Conservation (phyloP, 2,113 vertebrate genomes). For the Plecotus auritus region DNA sequence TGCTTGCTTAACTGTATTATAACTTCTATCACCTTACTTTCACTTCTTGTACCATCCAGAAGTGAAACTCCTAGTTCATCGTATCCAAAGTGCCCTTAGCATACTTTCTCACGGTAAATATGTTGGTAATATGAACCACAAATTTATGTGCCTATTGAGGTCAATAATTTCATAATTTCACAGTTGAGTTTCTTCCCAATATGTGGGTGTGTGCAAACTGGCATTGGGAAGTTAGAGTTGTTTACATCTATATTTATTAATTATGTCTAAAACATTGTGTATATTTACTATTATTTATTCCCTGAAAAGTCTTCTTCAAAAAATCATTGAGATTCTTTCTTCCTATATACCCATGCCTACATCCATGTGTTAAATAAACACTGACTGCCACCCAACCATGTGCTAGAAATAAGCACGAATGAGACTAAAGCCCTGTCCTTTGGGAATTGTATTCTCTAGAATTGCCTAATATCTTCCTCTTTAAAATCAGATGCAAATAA, state of each 20-base stretch:
- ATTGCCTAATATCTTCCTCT: background rate
- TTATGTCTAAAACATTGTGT: background rate
- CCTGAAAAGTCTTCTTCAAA: background rate
- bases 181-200: background rate
- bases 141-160: background rate
- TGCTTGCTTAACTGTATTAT: background rate
- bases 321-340: background rate
- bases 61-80: background rate
- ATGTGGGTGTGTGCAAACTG: background rate
- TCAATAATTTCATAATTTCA: background rate
- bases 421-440: background rate
- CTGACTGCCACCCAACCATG: background rate
- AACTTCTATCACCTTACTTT: background rate
- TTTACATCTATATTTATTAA: conserved; percentile 17
- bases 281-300: background rate
- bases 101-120: conserved; percentile 3
- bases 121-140: background rate
- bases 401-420: background rate
- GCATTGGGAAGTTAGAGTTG: background rate
- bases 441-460: background rate
- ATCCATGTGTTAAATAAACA: background rate
- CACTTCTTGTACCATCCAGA: background rate
- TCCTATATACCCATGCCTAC: background rate
- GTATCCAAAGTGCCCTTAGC: background rate
- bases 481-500: conserved; percentile 8